A percentile compares a stretch with the other conserved stretches of the same genome.
Conservation (phyloP, 2,888 invertebrate genomes). For the Hemistola chrysoprasaria region DNA sequence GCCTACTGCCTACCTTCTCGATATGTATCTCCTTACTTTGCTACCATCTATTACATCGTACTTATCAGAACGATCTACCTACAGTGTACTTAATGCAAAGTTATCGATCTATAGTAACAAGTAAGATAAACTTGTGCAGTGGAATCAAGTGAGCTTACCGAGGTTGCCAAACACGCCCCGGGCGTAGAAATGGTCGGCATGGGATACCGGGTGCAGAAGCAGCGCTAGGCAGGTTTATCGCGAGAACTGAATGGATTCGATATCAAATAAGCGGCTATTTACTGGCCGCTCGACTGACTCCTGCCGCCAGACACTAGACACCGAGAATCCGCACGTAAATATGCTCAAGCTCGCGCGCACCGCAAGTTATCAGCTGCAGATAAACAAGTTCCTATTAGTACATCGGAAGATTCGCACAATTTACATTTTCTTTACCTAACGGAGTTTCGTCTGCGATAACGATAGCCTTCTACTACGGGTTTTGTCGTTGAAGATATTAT, state of each 20-base stretch:
- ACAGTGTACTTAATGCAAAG: conserved; percentile 27
- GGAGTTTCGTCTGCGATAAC: conserved; percentile 44
- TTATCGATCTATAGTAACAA: conserved; percentile 37
- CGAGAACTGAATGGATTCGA: conserved; percentile 74
- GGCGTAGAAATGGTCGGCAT: conserved; percentile 27
- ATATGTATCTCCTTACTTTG: conserved; percentile 12
- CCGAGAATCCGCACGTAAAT: conserved; percentile 67
- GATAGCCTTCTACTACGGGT: conserved; percentile 63
- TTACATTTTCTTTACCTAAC: conserved; percentile 64
- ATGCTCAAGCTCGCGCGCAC: conserved; percentile 73
- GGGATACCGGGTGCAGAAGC: conserved; percentile 16
- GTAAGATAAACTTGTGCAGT: conserved; percentile 50
- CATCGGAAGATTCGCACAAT: conserved; percentile 40
- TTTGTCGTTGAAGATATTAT: conserved; percentile 69
- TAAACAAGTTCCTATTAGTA: conserved; percentile 75
- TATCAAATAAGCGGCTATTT: conserved; percentile 76
- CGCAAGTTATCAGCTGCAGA: conserved; percentile 46
- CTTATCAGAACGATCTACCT: conserved; percentile 25
- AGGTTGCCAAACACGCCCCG: conserved; percentile 44
- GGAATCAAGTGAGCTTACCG: conserved; percentile 49
- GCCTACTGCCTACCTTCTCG: too few relatives aligned
- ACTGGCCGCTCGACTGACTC: conserved; percentile 59
- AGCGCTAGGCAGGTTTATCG: conserved; percentile 60
- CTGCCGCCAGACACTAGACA: conserved; percentile 47
- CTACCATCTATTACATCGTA: conserved; percentile 19